phyloP scores from a whole-genome alignment of 1,140 invertebrate genomes.

The Bombyx mori region ASM3026992v2 NC_085121.1:2464501-2465000 shows the following conservation, averaged over 20 bases:
- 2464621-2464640: constrained; percentile 6
- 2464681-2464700: constrained; percentile 1
- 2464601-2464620: constrained; percentile 6
- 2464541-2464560: no score
- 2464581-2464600: constrained; percentile 6
- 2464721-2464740: background rate
- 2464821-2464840: no score
- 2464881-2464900: no score
- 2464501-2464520: no score
- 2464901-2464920: no score
- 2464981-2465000: constrained; percentile 9
- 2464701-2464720: constrained; percentile 1
- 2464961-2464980: constrained; percentile 2
- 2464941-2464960: constrained; percentile 1
- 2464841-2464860: no score
- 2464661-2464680: background rate
- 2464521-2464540: no score
- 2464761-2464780: background rate
- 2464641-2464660: constrained; percentile 9
- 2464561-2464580: background rate
- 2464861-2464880: no score
- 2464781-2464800: background rate
- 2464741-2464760: background rate
- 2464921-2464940: background rate
- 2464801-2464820: no score